A percentile compares a stretch with the other conserved stretches of the same genome.
Evolutionary conservation across 2,113 vertebrate genomes (phyloP).

Genomic region (Engraulis encrasicolus): DNA sequence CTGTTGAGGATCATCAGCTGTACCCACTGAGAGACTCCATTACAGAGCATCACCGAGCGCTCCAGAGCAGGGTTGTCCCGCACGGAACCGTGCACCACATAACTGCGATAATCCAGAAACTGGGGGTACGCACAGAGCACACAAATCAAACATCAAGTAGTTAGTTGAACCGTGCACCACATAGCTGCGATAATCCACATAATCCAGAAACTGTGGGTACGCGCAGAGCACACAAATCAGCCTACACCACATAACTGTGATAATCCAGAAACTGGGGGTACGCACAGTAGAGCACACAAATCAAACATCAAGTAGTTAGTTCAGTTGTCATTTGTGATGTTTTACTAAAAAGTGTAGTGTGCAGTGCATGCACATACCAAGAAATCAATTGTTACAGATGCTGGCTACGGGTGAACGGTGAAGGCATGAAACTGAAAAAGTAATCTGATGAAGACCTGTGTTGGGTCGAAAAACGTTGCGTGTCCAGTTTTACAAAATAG

Average conservation of each 20-base stretch:
- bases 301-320: neutral
- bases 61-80: conserved; percentile 83
- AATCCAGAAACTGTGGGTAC: conserved; percentile 81
- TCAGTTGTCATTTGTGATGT: too few relatives aligned
- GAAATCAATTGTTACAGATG: too few relatives aligned
- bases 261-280: conserved; percentile 84
- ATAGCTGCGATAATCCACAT: conserved; percentile 85
- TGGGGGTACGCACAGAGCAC: conserved; percentile 53
- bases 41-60: conserved; percentile 86
- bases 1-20: conserved; percentile 93
- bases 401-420: too few relatives aligned
- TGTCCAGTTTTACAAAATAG: too few relatives aligned
- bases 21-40: conserved; percentile 92
- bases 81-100: conserved; percentile 84
- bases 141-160: neutral
- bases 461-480: too few relatives aligned
- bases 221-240: conserved; percentile 15
- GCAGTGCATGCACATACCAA: too few relatives aligned
- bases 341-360: too few relatives aligned
- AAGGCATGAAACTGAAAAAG: too few relatives aligned
- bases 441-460: too few relatives aligned
- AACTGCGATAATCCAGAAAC: conserved; percentile 88
- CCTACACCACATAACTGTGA: conserved; percentile 83
- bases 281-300: conserved; percentile 16
- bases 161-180: conserved; percentile 80